Conservation (phyloP, 1,140 invertebrate genomes). For the Brevipalpus yothersi region DNA sequence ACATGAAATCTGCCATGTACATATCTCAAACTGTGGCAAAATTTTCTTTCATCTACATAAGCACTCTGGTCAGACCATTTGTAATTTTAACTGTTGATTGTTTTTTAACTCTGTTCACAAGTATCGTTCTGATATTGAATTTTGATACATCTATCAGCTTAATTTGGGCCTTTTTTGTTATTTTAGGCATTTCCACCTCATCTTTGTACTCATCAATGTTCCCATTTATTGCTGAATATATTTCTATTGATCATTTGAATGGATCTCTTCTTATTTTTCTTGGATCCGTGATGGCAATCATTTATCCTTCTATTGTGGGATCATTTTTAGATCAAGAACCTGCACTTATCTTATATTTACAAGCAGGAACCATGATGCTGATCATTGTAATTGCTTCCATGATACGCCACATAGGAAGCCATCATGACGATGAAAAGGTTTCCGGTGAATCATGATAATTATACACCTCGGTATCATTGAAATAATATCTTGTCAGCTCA, state of each 20-base stretch:
- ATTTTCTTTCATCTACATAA: neutral
- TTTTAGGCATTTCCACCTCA: neutral
- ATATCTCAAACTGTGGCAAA: neutral
- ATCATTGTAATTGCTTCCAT: neutral
- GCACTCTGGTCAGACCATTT: neutral
- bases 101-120: neutral
- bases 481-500: too few species aligned
- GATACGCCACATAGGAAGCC: neutral
- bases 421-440: too few species aligned
- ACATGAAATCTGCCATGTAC: neutral
- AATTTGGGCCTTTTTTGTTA: neutral
- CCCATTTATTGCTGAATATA: neutral
- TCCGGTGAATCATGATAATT: too few species aligned
- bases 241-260: neutral
- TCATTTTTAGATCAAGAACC: neutral
- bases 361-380: neutral
- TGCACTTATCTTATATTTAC: neutral
- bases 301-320: neutral
- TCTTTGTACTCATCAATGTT: neutral
- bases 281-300: neutral
- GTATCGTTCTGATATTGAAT: neutral
- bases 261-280: neutral
- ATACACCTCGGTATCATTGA: too few species aligned
- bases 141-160: neutral
- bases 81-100: neutral